Evolutionary conservation across 2,797 vertebrate species (phyloP).

Genomic region (Leptodactylus fallax): DNA sequence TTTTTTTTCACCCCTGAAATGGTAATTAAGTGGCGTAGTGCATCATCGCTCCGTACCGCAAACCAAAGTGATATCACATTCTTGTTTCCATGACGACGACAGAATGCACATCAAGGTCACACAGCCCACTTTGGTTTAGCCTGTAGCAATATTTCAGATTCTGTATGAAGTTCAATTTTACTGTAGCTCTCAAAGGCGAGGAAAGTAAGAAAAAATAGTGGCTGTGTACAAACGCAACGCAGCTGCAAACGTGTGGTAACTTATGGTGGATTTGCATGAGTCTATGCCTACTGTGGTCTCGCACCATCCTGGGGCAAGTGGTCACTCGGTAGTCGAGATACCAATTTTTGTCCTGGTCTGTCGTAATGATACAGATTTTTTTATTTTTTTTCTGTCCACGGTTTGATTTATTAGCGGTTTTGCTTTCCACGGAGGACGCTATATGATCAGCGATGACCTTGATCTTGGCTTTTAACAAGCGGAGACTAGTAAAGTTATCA

Average conservation of each 20-base stretch:
- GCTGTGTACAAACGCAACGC: neutral
- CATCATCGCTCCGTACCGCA: slow-evolving; percentile 74
- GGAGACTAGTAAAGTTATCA: slow-evolving; percentile 14
- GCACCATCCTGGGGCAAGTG: neutral
- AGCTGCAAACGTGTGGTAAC: neutral
- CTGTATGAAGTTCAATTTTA: slow-evolving; percentile 70
- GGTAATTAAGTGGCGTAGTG: slow-evolving; percentile 74
- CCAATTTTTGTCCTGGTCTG: neutral
- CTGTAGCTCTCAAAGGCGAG: slow-evolving; percentile 66
- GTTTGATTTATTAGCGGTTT: neutral
- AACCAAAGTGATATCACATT: slow-evolving; percentile 75
- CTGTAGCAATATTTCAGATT: slow-evolving; percentile 71
- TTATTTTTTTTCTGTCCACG: neutral
- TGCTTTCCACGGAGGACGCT: neutral
- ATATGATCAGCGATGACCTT: neutral
- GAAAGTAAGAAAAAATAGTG: slow-evolving; percentile 66
- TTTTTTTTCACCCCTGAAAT: slow-evolving; percentile 68
- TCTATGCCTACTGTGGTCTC: no score
- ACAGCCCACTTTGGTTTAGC: slow-evolving; percentile 72
- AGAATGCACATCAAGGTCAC: slow-evolving; percentile 83
- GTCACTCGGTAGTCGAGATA: neutral
- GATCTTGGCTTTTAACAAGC: slow-evolving; percentile 21
- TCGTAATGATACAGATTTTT: neutral
- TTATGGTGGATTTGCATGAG: neutral
- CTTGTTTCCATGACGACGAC: slow-evolving; percentile 87